phyloP scores from a whole-genome alignment of 1,140 invertebrate species.

The Drosophila rhopaloa region DNA sequence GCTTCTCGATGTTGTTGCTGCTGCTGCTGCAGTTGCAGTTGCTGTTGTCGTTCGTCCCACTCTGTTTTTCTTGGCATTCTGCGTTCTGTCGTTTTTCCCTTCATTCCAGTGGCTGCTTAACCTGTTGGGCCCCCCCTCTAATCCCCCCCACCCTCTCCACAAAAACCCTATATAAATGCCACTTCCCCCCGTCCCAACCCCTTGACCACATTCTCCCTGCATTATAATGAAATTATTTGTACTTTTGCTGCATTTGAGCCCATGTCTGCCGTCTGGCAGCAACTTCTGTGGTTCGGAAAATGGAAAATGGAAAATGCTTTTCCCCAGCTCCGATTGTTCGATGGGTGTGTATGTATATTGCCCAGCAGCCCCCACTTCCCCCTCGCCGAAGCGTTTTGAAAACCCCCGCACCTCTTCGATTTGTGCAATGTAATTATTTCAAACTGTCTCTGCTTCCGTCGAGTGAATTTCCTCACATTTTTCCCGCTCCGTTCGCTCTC shows the following conservation, averaged over 20 bases:
- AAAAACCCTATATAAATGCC: not conserved
- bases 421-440: slow-evolving; percentile 76
- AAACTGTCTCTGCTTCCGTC: slow-evolving; percentile 78
- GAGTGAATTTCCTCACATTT: slow-evolving; percentile 47
- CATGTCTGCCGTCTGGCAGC: slow-evolving; percentile 15
- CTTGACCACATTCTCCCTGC: slow-evolving; percentile 20
- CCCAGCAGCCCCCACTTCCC: not conserved
- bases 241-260: slow-evolving; percentile 59
- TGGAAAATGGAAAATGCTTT: slow-evolving; percentile 36
- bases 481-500: slow-evolving; percentile 13
- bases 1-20: slow-evolving; percentile 15
- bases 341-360: slow-evolving; percentile 22
- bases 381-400: no score
- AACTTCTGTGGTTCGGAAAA: slow-evolving; percentile 8
- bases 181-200: not conserved
- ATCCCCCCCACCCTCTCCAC: slow-evolving; percentile 1
- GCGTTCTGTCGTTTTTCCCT: slow-evolving; percentile 15
- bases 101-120: slow-evolving; percentile 25
- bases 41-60: slow-evolving; percentile 38
- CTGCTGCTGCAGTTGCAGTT: slow-evolving; percentile 9
- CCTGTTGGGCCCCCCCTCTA: slow-evolving; percentile 24
- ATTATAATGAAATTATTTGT: slow-evolving; percentile 81
- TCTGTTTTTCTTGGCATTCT: slow-evolving; percentile 30
- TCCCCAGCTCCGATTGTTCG: slow-evolving; percentile 49
- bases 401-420: slow-evolving; percentile 8